Percentiles rank a stretch among this genome's conserved stretches.
phyloP scores from a whole-genome alignment of 2,797 vertebrate species.

The Pseudochromis fuscus region DNA sequence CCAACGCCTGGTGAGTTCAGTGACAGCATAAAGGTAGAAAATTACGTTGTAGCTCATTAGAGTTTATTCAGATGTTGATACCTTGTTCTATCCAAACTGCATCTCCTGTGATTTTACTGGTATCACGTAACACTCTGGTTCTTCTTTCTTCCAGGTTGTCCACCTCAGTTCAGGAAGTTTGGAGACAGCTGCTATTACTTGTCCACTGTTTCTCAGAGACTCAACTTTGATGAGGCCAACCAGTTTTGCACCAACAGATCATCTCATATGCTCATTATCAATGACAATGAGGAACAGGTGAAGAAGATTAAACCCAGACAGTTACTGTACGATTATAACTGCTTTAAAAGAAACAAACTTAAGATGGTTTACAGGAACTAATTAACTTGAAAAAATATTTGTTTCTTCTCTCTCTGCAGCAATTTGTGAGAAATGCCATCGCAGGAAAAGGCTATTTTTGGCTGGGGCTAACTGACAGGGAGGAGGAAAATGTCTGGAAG shows the following conservation, averaged over 20 bases:
- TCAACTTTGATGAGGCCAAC: constrained; percentile 90
- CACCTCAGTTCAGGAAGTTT: constrained; percentile 89
- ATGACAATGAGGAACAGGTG: constrained; percentile 94
- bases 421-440: constrained; percentile 90
- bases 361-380: neutral
- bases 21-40: neutral
- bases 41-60: neutral
- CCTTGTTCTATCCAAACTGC: neutral
- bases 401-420: constrained; percentile 73
- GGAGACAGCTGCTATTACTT: constrained; percentile 95
- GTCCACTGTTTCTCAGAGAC: constrained; percentile 85
- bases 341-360: neutral
- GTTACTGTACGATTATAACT: neutral
- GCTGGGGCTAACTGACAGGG: constrained; percentile 93
- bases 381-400: constrained; percentile 1
- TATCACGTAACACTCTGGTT: neutral
- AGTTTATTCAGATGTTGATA: neutral
- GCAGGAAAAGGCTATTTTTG: constrained; percentile 91
- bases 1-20: constrained; percentile 72
- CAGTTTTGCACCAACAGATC: constrained; percentile 88
- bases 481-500: constrained; percentile 92
- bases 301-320: neutral
- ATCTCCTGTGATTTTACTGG: neutral
- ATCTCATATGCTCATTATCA: constrained; percentile 92
- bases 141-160: constrained; percentile 87